Base-by-base conservation (phyloP, 2,113 vertebrate genomes). In the Colaptes auratus region DNA sequence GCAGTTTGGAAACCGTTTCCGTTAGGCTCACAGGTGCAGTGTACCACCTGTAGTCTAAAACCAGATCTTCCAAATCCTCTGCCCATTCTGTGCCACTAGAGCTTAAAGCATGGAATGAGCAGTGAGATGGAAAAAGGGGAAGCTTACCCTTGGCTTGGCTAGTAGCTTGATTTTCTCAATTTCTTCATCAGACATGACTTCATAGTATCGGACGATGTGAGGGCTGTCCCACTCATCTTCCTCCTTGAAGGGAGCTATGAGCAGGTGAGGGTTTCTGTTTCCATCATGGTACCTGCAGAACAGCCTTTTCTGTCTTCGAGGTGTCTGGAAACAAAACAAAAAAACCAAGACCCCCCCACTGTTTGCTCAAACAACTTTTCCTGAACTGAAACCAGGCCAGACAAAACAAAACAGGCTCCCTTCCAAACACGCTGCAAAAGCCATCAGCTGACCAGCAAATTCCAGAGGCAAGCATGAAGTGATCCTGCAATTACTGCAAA, bases 141-240 rank as follows among this genome's bases (percentile, higher is more conserved):
- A 95, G n/a, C 98, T 97, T 93, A 99, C 99, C 97, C 96, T 98
- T 92, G 99, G 99, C 95, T 99, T 99, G 10, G 99, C 99, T 18
- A 99, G 91, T 77, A 99, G 97, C 83, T 99, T 99, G 84, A 99
- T 99, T 96, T 98, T 99, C 89, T 98, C 97, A 3, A 99, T 99
- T 95, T 99, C 99, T 67, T 98, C 94, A 20, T 99, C 95, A 17
- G 98, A 99, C 92, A 99, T 97, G 39, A 98, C 92, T 5, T 99
- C 94, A 28, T 99, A 98, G 96, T 98, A 99, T 70, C 99, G 98
- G 5, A 99, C 99, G 31, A 99, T 99, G 58, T 97, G 98, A 1
- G 99, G 99, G 66, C 98, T 99, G 86, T 99, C 99, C 99, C 99
- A 99, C 81, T 99, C 99, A 9, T 99, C 99, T 87, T 99, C 99